Evolutionary conservation across 2,797 vertebrate species (phyloP), one percentile per base, ranked within the genome.

Genomic region (Crax fasciolata): DNA sequence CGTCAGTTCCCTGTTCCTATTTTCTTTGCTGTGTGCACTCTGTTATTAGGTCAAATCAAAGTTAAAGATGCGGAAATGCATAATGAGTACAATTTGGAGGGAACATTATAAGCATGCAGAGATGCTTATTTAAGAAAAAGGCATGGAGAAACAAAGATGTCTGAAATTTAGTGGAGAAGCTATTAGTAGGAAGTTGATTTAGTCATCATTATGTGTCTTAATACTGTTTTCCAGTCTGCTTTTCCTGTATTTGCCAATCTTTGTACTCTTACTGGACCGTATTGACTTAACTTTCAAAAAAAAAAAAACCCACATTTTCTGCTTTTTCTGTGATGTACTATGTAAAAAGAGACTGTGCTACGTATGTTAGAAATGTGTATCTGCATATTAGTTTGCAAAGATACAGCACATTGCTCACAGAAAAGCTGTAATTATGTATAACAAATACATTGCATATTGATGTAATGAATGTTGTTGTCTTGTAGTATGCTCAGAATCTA

Each of bases 41-140:
- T 77, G 10, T 85, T 71, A n/a, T 82, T 77, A 71, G n/a, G 17
- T 85, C 41, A 94, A 74, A 65, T 82, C 68, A 83, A 81, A 90
- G 68, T 61, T 87, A 61, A 71, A 94, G 76, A 72, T 72, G 57
- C 0, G 0, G 84, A 95, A 96, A 72, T 77, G 51, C 9, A 65
- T 91, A 65, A 83, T 72, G 76, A 89, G 61, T 43, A 21, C n/a
- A 15, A 25, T 93, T 85, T 87, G 57, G 32, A 77, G 30, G 19
- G 77, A 94, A 58, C 27, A 14, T 32, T 59, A 19, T 73, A 44
- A 81, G 27, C 2, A 4, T 62, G 52, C 28, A 66, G 41, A 89
- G 28, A 23, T 68, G 20, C 38, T 85, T 91, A 74, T 80, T 82
- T 89, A 71, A 3, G 38, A 66, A 77, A 70, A 77, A 78, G 38